Evolutionary conservation across 2,797 vertebrate genomes (phyloP), one percentile per base, ranked within the genome.

Genomic region (Microctenopoma lineatum): DNA sequence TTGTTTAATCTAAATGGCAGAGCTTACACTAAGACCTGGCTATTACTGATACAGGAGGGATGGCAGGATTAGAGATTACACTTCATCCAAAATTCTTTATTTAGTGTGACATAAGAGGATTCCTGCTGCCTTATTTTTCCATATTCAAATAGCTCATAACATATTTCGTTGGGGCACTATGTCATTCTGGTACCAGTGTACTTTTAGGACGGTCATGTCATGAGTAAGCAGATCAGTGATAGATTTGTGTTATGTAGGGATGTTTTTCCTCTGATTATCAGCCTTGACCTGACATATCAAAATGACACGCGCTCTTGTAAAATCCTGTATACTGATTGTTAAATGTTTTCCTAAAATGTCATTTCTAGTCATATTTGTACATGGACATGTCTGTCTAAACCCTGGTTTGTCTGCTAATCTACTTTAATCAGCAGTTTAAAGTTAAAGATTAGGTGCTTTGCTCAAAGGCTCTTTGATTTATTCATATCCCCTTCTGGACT

Each of bases 11-110:
- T 92, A 90, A 93, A 93, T 87, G 84, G 77, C 64, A 80, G 82
- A 83, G 89, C 79, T 92, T 91, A 90, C 55, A 64, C 77, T 92
- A 91, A 93, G 16, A 89, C 86, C 84, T 79, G 80, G 87, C 86
- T 90, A 88, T 92, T 87, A 86, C 90, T 79, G 85, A 90, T 91
- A 90, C 70, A 79, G 79, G 79, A 82, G 66, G 75, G 73, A 72
- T 75, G 80, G 73, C 61, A 25, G 86, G 87, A 90, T 93, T 92
- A 92, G 80, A 93, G 88, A 93, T 94, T 90, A 92, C 78, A 88
- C 83, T 86, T 89, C 80, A 91, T 93, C 87, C 84, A 82, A 91
- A 87, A 92, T 92, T 93, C 79, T 91, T 93, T 93, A 91, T 92
- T 93, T 92, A 92, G 84, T 79, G 73, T 87, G 77, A 82, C 73